Evolutionary conservation across 2,888 invertebrate genomes (phyloP), one percentile per base, ranked within the genome.

Genomic region (Abrostola triplasia): DNA sequence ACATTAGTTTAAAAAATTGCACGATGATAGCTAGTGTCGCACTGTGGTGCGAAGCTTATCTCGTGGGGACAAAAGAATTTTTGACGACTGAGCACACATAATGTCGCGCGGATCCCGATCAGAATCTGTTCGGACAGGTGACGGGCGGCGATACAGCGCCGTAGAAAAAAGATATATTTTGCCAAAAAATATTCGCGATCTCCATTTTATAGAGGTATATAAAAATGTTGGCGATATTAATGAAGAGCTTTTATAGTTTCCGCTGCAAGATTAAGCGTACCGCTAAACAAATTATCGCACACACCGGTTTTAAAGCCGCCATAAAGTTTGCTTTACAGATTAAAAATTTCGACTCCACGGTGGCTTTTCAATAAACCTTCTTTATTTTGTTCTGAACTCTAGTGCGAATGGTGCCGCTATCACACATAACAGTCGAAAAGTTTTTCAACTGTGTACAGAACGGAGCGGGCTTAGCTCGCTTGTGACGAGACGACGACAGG

Each of bases 81-180:
- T 92, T 88, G 89, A 88, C 90, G 92, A 92, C 89, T 90, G 91
- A 89, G 78, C 92, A 92, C 89, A 88, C 88, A 92, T 91, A 92
- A 92, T 91, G 88, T 83, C 78, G 75, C 57, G 66, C 71, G 77
- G 79, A 84, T 87, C 84, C 81, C 75, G 86, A 90, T 90, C 84
- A 75, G 79, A 84, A 89, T 89, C 87, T 82, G 67, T 70, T 78
- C 76, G 87, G 91, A 89, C 92, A 92, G 92, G 92, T 92, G 92
- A 92, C 89, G 83, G 77, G 86, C 79, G 86, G 82, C 88, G 88
- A 86, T 88, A 89, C 87, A 87, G 77, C 67, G 72, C 64, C 66
- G 53, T 54, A 64, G 63, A 63, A 67, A 67, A 73, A 68, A 64
- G 42, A 70, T 48, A 68, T 47, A 41, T 65, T 57, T 54, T 79